Evolutionary conservation across 2,113 vertebrate species (phyloP).

Genomic region (Aix galericulata): DNA sequence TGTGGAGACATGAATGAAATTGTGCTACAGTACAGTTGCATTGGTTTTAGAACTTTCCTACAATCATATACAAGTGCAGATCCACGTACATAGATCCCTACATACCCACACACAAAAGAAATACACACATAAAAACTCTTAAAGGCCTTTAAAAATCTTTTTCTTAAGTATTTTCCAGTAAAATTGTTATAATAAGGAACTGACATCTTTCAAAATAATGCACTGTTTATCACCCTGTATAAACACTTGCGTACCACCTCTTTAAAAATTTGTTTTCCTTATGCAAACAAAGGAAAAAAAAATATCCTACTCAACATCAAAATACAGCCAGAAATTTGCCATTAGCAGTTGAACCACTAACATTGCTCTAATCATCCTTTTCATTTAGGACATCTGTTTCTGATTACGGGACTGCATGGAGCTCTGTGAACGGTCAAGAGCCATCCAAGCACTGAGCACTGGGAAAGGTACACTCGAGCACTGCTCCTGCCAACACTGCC

Average conservation of each 20-base stretch:
- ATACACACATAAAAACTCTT: background rate
- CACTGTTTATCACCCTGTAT: background rate
- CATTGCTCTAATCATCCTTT: background rate
- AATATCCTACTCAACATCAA: background rate
- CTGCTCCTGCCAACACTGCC: rapidly evolving
- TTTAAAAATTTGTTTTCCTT: background rate
- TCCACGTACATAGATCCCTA: background rate
- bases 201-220: background rate
- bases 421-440: background rate
- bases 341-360: background rate
- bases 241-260: background rate
- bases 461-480: background rate
- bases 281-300: background rate
- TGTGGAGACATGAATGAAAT: background rate
- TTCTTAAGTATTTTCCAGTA: background rate
- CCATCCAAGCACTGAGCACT: background rate
- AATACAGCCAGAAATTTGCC: background rate
- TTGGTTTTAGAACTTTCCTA: background rate
- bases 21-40: background rate
- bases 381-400: conserved; percentile 48
- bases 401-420: background rate
- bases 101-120: background rate
- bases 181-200: background rate
- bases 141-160: background rate
- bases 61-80: background rate